Evolutionary conservation across 2,888 invertebrate species (phyloP).

Genomic region (Tipula vernalis): DNA sequence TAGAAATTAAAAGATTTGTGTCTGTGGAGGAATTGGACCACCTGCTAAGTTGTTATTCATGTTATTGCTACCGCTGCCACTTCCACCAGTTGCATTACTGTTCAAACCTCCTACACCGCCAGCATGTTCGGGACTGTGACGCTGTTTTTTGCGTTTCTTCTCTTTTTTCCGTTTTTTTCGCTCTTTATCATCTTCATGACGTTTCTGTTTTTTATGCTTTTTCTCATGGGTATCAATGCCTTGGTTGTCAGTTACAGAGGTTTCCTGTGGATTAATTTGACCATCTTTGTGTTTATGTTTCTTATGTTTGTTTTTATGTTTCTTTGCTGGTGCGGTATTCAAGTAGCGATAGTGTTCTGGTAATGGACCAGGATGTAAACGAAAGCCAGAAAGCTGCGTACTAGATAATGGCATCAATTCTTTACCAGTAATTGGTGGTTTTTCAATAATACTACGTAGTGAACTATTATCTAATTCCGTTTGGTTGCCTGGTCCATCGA

Average conservation of each 20-base stretch:
- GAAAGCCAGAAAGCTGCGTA: constrained; percentile 82
- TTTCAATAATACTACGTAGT: constrained; percentile 85
- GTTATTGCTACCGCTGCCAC: background rate
- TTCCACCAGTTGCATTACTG: background rate
- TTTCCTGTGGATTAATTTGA: constrained; percentile 57
- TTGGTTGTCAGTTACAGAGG: constrained; percentile 46
- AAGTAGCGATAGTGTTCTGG: constrained; percentile 92
- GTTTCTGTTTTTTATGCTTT: constrained; percentile 89
- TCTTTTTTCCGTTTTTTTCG: constrained; percentile 90
- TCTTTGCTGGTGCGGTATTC: constrained; percentile 81
- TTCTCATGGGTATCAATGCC: constrained; percentile 79
- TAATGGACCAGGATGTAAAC: constrained; percentile 87
- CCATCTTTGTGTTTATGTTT: constrained; percentile 88
- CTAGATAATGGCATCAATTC: constrained; percentile 77
- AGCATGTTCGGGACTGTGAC: constrained; percentile 78
- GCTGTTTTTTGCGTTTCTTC: constrained; percentile 89
- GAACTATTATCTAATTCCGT: constrained; percentile 62
- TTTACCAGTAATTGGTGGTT: constrained; percentile 85
- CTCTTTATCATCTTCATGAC: constrained; percentile 88
- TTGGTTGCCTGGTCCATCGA: constrained; percentile 80
- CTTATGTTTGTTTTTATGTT: constrained; percentile 92
- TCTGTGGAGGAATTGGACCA: background rate
- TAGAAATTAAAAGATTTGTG: background rate
- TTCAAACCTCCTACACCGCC: constrained; percentile 25
- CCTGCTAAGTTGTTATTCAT: background rate